Conservation (phyloP, 2,797 vertebrate species). For the Typhlichthys eigenmanni region DNA sequence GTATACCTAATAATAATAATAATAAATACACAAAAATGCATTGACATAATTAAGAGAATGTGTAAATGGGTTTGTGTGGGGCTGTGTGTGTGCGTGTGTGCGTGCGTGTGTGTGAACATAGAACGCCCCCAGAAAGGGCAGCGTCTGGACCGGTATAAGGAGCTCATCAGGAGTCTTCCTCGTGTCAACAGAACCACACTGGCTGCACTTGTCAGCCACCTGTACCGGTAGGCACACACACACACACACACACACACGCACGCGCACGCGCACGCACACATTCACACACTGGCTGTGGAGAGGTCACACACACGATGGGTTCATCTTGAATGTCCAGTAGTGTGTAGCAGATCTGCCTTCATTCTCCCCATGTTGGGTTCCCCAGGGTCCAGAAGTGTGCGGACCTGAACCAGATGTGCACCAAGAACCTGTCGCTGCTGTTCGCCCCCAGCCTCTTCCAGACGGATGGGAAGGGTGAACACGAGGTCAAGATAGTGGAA, state of each 20-base stretch:
- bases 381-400: conserved; percentile 94
- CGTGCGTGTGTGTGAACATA: conserved; percentile 42
- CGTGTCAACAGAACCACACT: conserved; percentile 90
- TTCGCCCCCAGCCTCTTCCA: conserved; percentile 97
- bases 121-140: conserved; percentile 80
- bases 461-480: conserved; percentile 93
- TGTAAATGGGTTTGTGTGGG: background rate
- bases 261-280: background rate
- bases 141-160: conserved; percentile 90
- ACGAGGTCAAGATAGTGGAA: conserved; percentile 93
- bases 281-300: too few relatives aligned
- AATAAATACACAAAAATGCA: too few relatives aligned
- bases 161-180: conserved; percentile 88
- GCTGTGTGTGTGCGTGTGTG: background rate
- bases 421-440: conserved; percentile 92
- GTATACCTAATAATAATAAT: too few relatives aligned
- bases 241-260: background rate
- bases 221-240: conserved; percentile 83
- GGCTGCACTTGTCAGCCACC: conserved; percentile 89
- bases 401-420: conserved; percentile 95
- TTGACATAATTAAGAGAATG: too few relatives aligned
- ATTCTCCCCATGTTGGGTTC: background rate
- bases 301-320: too few relatives aligned
- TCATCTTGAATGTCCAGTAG: too few relatives aligned
- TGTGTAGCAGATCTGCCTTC: background rate